Conservation (phyloP, 92 coral and sea anemone species). For the Chrysogorgia sp. region DNA sequence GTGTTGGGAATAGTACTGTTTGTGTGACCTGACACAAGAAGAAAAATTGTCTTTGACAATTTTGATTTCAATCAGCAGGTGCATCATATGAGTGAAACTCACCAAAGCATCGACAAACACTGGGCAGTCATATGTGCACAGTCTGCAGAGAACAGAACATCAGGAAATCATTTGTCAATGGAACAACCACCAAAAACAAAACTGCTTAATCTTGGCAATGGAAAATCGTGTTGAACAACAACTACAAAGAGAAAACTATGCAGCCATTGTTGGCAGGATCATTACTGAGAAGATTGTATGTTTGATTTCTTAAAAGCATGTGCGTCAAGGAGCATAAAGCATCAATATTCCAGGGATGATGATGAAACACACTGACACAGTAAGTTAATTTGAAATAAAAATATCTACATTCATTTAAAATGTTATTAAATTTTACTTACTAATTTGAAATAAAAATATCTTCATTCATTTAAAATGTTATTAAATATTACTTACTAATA, state of each 20-base stretch:
- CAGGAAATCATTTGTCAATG: constrained; percentile 55
- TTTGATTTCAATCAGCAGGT: constrained; percentile 65
- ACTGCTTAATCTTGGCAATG: constrained; percentile 60
- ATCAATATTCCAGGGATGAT: constrained; percentile 59
- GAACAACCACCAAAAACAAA: constrained; percentile 35
- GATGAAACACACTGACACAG: constrained; percentile 56
- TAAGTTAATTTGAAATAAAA: too few species aligned
- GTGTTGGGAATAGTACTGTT: background rate
- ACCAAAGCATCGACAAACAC: constrained; percentile 65
- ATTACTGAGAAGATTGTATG: constrained; percentile 57
- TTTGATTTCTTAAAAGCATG: constrained; percentile 49
- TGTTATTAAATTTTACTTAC: too few species aligned
- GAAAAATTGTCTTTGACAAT: constrained; percentile 68
- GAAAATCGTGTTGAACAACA: constrained; percentile 53
- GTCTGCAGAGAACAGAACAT: constrained; percentile 61
- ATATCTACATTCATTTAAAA: too few species aligned
- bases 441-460: too few species aligned
- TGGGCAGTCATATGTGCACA: constrained; percentile 61
- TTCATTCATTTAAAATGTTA: too few species aligned
- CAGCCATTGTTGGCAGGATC: constrained; percentile 42
- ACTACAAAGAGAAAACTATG: constrained; percentile 62
- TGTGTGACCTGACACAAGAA: constrained; percentile 4
- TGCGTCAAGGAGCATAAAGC: constrained; percentile 51
- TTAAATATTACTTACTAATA: too few species aligned
- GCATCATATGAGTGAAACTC: constrained; percentile 59